A percentile compares a stretch with the other conserved stretches of the same genome.
Conservation (phyloP, 2,797 vertebrate species). For the Loriculus beryllinus region DNA sequence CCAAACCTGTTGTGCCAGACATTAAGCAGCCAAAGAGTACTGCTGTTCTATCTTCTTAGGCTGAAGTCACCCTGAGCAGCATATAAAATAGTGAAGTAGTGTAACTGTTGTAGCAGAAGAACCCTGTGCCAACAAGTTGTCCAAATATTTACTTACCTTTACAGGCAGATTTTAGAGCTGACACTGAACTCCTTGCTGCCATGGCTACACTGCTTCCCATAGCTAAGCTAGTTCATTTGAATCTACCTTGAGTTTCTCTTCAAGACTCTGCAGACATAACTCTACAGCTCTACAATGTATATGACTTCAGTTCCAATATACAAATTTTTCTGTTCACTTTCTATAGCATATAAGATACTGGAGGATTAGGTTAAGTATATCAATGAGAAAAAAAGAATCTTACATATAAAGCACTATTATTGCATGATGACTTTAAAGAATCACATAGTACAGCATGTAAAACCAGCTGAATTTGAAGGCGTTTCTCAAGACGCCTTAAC, state of each 20-base stretch:
- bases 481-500: not conserved
- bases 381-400: not conserved
- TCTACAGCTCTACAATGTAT: not conserved
- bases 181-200: conserved; percentile 3
- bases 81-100: not conserved
- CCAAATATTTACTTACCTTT: conserved; percentile 60
- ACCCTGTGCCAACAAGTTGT: conserved; percentile 24
- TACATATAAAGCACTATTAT: not conserved
- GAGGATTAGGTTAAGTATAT: not conserved
- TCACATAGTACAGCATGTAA: not conserved
- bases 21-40: not conserved
- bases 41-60: not conserved
- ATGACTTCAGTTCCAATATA: not conserved
- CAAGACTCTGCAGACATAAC: not conserved
- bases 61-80: not conserved
- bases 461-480: not conserved
- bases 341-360: not conserved
- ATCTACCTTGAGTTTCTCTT: not conserved
- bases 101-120: not conserved
- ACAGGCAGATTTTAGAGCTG: conserved; percentile 6
- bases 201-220: not conserved
- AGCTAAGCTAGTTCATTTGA: not conserved
- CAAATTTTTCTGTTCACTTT: not conserved
- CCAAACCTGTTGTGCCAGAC: not conserved
- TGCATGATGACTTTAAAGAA: not conserved